Conservation (phyloP, 2,888 invertebrate genomes). For the Siphlonurus alternatus region DNA sequence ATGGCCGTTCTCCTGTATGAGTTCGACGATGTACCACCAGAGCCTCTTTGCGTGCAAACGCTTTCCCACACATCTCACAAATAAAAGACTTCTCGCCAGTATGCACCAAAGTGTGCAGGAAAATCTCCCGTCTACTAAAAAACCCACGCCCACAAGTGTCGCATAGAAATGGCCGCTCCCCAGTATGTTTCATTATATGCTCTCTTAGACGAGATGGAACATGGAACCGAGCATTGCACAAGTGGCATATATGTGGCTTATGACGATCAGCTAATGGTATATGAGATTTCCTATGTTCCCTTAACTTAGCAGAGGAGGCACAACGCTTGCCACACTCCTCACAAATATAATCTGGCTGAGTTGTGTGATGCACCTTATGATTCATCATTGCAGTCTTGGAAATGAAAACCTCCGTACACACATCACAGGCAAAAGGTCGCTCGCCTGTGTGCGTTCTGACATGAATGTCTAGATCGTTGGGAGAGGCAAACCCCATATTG, state of each 20-base stretch:
- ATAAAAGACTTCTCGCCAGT: conserved; percentile 42
- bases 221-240: not conserved
- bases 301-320: not conserved
- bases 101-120: conserved; percentile 40
- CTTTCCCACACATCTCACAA: conserved; percentile 42
- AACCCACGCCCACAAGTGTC: conserved; percentile 43
- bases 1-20: conserved; percentile 39
- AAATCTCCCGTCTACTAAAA: conserved; percentile 37
- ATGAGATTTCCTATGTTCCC: not conserved
- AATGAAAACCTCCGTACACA: not conserved
- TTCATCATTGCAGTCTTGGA: not conserved
- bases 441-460: not conserved
- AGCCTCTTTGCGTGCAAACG: conserved; percentile 40
- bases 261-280: not conserved
- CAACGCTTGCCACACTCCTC: not conserved
- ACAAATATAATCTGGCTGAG: not conserved
- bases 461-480: not conserved
- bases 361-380: not conserved
- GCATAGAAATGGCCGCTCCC: conserved; percentile 40
- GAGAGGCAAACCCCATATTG: not conserved
- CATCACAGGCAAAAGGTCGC: not conserved
- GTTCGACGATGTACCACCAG: conserved; percentile 37
- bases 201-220: not conserved
- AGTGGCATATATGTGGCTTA: not conserved
- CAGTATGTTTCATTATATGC: conserved; percentile 28